Evolutionary conservation across 1,140 invertebrate species (phyloP).

Genomic region (Lucilia cuprina): DNA sequence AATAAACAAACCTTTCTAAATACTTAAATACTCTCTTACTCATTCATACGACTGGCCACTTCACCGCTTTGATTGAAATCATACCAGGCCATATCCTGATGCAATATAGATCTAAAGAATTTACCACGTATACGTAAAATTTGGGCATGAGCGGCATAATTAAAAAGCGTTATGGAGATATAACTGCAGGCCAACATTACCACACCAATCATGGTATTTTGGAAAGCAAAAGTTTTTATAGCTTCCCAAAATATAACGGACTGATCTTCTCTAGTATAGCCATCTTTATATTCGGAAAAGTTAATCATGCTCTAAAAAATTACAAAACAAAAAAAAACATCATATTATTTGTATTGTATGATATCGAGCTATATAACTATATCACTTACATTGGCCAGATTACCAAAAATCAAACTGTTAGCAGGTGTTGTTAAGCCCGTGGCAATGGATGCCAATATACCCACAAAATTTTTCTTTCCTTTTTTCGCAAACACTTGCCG

Average conservation of each 20-base stretch:
- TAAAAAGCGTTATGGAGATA: slow-evolving; percentile 70
- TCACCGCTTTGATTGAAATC: slow-evolving; percentile 82
- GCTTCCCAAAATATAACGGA: slow-evolving; percentile 56
- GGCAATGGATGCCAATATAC: slow-evolving; percentile 67
- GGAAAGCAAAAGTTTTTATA: slow-evolving; percentile 66
- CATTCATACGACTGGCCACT: slow-evolving; percentile 81
- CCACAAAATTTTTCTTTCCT: no score
- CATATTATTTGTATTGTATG: neutral
- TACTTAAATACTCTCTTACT: no score
- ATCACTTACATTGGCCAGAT: slow-evolving; percentile 66
- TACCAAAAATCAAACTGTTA: slow-evolving; percentile 75
- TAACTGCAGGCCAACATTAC: slow-evolving; percentile 70
- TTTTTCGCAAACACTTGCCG: no score
- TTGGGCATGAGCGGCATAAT: slow-evolving; percentile 73
- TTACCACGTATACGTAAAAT: slow-evolving; percentile 66
- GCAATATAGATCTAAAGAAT: slow-evolving; percentile 71
- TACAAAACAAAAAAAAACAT: neutral
- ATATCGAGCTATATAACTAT: neutral
- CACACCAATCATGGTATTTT: slow-evolving; percentile 68
- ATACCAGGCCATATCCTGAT: slow-evolving; percentile 85
- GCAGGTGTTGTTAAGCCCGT: slow-evolving; percentile 71
- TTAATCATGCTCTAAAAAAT: slow-evolving; percentile 41
- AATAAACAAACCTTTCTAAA: neutral
- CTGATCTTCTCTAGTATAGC: neutral
- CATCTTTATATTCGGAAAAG: neutral